Evolutionary conservation across 2,797 vertebrate genomes (phyloP), one percentile per base, ranked within the genome.

Genomic region (Heliangelus exortis): DNA sequence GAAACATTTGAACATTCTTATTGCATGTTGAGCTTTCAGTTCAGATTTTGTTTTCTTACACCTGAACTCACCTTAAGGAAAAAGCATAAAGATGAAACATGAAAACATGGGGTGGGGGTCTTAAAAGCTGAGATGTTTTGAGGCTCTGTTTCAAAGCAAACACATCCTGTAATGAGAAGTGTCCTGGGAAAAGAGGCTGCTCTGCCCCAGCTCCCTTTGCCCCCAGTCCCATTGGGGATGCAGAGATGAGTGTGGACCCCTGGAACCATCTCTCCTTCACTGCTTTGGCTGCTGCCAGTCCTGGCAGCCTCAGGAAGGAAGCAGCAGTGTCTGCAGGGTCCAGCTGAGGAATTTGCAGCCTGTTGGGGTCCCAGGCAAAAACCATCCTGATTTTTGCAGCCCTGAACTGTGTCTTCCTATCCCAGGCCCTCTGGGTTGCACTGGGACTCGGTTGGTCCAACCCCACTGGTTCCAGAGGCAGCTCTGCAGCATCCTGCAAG

Each of bases 101-200:
- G 72, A 53, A 92, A 74, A 67, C 36, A 9, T 2, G 20, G 72
- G 51, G 26, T 41, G 39, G 28, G 26, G 6, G 16, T 59, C n/a
- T 88, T 53, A 88, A 71, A 92, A 90, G 73, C 63, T 4, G 45
- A 36, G 75, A 55, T 50, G 72, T 80, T 90, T 80, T 80, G 57
- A 74, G 69, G 86, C 73, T 88, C 34, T 3, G 80, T 83, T 94
- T 92, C 86, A 94, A 94, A 90, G 80, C 65, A 90, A 95, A 93
- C 59, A 73, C 6, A 31, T 76, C 33, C 39, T 47, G 51, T 69
- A 79, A 93, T 47, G 68, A 88, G 76, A 85, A 85, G 9, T 43
- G 51, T 79, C 59, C 75, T 85, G 68, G 19, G 76, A 72, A 89
- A 90, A 73, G 57, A 75, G 0, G 1, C 57, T 1, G 19, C 36